Conservation (phyloP, 1,140 invertebrate species). For the Pseudomyrmex pallidus region DNA sequence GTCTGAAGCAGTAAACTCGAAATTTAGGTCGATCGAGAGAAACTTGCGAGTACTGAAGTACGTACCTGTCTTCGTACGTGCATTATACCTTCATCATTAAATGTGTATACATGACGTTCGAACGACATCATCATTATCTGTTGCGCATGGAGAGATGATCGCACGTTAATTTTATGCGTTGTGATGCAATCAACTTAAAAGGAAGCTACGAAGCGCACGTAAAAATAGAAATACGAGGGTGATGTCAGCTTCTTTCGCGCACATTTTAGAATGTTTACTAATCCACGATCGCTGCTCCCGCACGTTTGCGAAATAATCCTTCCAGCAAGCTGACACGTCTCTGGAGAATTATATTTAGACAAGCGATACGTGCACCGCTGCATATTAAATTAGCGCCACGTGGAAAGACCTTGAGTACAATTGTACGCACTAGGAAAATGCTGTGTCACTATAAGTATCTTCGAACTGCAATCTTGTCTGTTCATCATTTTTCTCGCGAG, state of each 20-base stretch:
- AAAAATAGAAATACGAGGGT: slow-evolving; percentile 52
- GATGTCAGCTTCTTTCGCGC: slow-evolving; percentile 28
- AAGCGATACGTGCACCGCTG: slow-evolving; percentile 9
- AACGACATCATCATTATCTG: neutral
- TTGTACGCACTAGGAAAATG: neutral
- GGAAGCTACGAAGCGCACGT: slow-evolving; percentile 1
- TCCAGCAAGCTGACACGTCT: neutral
- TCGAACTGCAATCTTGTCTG: neutral
- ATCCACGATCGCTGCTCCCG: slow-evolving; percentile 11
- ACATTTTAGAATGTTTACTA: slow-evolving; percentile 55
- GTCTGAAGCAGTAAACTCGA: slow-evolving; percentile 64
- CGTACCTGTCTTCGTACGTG: slow-evolving; percentile 56
- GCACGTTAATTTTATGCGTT: slow-evolving; percentile 27
- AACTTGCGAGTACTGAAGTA: slow-evolving; percentile 45
- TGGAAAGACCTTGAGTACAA: slow-evolving; percentile 4
- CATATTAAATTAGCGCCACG: slow-evolving; percentile 51
- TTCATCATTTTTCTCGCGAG: neutral
- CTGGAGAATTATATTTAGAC: slow-evolving; percentile 50
- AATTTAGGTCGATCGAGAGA: slow-evolving; percentile 69
- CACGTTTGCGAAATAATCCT: slow-evolving; percentile 12
- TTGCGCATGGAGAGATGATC: neutral
- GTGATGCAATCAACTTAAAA: slow-evolving; percentile 35
- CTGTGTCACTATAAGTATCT: neutral
- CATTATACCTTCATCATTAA: slow-evolving; percentile 6
- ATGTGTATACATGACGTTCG: neutral